phyloP scores from a whole-genome alignment of 2,113 vertebrate species.

The Arizona elegans region DNA sequence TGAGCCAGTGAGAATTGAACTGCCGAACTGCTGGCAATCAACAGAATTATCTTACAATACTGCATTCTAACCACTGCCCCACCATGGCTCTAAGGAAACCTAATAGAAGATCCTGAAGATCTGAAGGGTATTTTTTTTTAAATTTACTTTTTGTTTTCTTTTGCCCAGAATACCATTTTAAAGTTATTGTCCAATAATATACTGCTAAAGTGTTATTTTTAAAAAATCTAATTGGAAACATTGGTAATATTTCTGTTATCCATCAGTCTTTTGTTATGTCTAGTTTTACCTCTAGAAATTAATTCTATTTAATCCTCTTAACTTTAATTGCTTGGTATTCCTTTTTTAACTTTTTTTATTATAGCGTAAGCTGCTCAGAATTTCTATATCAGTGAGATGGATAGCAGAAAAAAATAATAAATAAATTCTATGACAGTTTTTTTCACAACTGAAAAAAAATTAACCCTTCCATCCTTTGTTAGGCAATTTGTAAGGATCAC shows the following conservation, averaged over 20 bases:
- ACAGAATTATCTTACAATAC: too few species aligned
- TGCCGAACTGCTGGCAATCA: too few species aligned
- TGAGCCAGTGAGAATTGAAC: too few species aligned
- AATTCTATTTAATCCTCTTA: not conserved
- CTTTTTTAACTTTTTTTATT: too few species aligned
- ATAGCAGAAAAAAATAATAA: conserved; percentile 4
- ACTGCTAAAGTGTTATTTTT: not conserved
- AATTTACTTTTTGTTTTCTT: not conserved
- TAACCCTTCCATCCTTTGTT: not conserved
- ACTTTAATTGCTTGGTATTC: too few species aligned
- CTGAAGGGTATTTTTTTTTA: too few species aligned
- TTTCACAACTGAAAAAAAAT: not conserved
- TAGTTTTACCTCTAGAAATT: conserved; percentile 10
- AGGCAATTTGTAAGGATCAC: not conserved
- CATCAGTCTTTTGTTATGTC: not conserved
- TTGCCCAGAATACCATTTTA: not conserved
- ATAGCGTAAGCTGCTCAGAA: too few species aligned
- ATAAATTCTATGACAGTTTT: conserved; percentile 6
- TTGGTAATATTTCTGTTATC: not conserved
- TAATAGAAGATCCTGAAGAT: not conserved
- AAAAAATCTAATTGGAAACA: not conserved
- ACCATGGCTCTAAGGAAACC: not conserved
- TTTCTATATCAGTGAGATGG: too few species aligned
- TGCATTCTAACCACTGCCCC: too few species aligned
- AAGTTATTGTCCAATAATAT: not conserved